Evolutionary conservation across 2,113 vertebrate species (phyloP).

Genomic region (Nyctibius bracteatus): DNA sequence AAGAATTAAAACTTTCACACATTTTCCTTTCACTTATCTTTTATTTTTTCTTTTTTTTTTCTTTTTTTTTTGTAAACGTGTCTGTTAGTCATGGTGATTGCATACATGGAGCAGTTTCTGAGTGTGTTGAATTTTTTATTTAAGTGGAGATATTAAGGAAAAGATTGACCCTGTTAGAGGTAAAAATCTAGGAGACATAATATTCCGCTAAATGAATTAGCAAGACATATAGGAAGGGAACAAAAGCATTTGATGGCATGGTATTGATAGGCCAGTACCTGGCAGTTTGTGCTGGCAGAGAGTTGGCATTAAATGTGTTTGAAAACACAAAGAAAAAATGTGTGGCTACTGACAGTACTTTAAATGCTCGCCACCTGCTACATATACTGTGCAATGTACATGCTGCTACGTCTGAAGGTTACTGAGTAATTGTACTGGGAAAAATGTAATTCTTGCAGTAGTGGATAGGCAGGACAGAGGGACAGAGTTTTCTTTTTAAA

Average conservation of each 20-base stretch:
- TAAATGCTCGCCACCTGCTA: background rate
- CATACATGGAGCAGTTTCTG: background rate
- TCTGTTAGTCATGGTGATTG: background rate
- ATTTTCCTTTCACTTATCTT: rapidly evolving
- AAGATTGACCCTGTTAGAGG: background rate
- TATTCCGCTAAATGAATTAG: background rate
- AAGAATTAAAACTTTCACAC: background rate
- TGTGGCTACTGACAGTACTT: background rate
- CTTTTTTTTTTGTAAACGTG: background rate
- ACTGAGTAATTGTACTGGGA: background rate
- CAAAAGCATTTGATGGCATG: background rate
- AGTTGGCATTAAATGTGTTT: background rate
- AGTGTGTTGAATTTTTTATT: background rate
- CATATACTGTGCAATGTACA: background rate
- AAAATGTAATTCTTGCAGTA: background rate
- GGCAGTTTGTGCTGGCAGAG: background rate
- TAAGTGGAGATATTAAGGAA: background rate
- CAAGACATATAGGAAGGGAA: background rate
- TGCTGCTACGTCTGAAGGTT: background rate
- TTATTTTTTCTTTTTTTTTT: background rate
- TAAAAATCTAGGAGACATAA: background rate
- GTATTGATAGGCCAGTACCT: background rate
- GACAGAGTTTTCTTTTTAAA: background rate
- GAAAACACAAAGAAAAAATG: background rate
- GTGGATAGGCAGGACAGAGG: background rate